phyloP scores from a whole-genome alignment of 2,888 invertebrate species.

The Mythimna albipuncta region DNA sequence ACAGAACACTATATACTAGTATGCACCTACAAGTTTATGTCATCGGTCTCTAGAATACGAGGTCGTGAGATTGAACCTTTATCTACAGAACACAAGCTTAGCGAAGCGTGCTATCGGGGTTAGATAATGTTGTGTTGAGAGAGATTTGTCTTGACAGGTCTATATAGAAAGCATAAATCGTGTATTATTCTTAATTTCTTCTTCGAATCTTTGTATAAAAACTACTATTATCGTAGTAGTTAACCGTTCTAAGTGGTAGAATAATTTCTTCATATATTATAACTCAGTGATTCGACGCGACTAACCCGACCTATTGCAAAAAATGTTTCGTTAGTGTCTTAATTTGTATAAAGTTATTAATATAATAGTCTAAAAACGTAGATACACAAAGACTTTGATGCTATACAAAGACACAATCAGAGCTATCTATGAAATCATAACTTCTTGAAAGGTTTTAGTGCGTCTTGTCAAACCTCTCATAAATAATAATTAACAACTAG shows the following conservation, averaged over 20 bases:
- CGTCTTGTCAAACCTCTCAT: not conserved
- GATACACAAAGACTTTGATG: too few species aligned
- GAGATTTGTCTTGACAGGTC: not conserved
- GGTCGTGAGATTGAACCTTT: conserved; percentile 3
- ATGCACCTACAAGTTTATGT: not conserved
- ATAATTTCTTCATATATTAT: not conserved
- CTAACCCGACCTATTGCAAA: not conserved
- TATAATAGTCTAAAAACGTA: too few species aligned
- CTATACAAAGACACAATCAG: too few species aligned
- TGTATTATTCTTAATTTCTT: not conserved
- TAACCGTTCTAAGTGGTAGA: not conserved
- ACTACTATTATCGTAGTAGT: not conserved
- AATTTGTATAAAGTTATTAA: too few species aligned
- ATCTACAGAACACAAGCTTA: conserved; percentile 3
- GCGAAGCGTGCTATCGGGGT: conserved; percentile 3
- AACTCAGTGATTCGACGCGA: not conserved
- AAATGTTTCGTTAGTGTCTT: not conserved
- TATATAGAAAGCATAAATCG: not conserved
- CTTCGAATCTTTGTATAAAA: not conserved
- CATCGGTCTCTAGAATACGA: conserved; percentile 5
- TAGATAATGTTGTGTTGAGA: conserved; percentile 1
- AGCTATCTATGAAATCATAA: too few species aligned
- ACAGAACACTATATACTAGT: not conserved
- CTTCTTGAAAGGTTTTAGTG: not conserved
- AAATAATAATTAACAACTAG: conserved; percentile 17